These are phyloP conservation scores for Drosophila simulans DNA, from an alignment of 1,140 invertebrate genomes.

Conservation along the genomic window DNA sequence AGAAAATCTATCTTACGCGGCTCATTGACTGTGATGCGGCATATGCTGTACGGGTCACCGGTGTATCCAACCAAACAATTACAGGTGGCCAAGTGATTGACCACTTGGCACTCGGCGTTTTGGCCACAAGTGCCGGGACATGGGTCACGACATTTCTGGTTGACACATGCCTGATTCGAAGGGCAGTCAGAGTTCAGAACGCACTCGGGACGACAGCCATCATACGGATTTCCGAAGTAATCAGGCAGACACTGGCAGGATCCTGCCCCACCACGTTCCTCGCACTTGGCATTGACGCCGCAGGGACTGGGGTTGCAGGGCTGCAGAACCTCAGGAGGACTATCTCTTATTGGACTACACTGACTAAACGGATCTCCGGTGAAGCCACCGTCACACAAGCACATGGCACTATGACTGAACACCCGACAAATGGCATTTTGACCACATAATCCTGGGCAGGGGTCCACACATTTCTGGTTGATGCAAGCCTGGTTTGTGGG, in stretches of 20 bases:
- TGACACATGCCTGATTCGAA: constrained; percentile 89
- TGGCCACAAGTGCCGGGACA: constrained; percentile 91
- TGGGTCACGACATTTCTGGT: constrained; percentile 91
- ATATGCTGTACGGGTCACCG: constrained; percentile 89
- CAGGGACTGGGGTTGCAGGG: constrained; percentile 87
- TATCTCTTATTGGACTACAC: constrained; percentile 88
- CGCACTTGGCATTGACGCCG: constrained; percentile 91
- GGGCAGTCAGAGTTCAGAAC: constrained; percentile 90
- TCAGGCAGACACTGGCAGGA: constrained; percentile 90
- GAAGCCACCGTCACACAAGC: constrained; percentile 85
- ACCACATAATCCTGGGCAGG: constrained; percentile 72
- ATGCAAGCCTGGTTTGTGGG: constrained; percentile 92
- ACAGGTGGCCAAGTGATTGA: constrained; percentile 90
- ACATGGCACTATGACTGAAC: constrained; percentile 84
- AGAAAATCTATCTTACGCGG: constrained; percentile 85
- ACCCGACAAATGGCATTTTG: constrained; percentile 74
- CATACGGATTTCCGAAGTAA: constrained; percentile 90
- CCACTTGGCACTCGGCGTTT: constrained; percentile 88
- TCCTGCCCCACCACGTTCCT: constrained; percentile 87
- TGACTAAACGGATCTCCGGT: constrained; percentile 86
- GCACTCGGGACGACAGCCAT: constrained; percentile 91
- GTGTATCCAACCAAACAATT: constrained; percentile 88
- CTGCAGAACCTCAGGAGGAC: constrained; percentile 65
- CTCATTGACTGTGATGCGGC: constrained; percentile 85
- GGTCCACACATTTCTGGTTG: constrained; percentile 86